phyloP scores from a whole-genome alignment of 2,797 vertebrate genomes.

The Tamandua tetradactyla region DNA sequence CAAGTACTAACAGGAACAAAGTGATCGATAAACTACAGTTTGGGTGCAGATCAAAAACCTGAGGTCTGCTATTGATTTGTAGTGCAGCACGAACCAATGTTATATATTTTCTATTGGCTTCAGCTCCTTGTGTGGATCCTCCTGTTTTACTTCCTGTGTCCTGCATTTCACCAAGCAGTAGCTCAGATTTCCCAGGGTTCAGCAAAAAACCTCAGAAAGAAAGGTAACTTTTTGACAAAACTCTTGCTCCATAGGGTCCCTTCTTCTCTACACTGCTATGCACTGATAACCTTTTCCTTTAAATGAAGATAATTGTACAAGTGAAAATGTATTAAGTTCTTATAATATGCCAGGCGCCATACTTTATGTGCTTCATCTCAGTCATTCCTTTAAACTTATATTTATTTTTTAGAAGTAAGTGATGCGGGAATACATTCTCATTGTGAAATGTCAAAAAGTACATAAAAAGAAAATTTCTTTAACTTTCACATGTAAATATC shows the following conservation, averaged over 20 bases:
- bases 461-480: background rate
- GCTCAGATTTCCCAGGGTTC: background rate
- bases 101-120: background rate
- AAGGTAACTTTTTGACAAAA: background rate
- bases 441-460: background rate
- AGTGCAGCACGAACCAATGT: background rate
- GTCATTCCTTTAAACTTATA: background rate
- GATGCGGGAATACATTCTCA: background rate
- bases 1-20: background rate
- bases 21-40: background rate
- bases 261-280: background rate
- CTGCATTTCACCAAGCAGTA: background rate
- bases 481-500: background rate
- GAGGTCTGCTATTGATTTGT: background rate
- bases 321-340: background rate
- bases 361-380: background rate
- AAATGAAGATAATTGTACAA: slow-evolving; percentile 14
- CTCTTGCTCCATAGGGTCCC: background rate
- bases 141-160: background rate
- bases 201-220: background rate
- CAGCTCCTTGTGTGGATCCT: background rate
- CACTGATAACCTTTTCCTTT: background rate
- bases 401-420: slow-evolving; percentile 18
- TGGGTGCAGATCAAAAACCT: background rate
- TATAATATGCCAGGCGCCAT: background rate